Base-by-base conservation (phyloP, 2,797 vertebrate species). In the Coracias cyanogaster region DNA sequence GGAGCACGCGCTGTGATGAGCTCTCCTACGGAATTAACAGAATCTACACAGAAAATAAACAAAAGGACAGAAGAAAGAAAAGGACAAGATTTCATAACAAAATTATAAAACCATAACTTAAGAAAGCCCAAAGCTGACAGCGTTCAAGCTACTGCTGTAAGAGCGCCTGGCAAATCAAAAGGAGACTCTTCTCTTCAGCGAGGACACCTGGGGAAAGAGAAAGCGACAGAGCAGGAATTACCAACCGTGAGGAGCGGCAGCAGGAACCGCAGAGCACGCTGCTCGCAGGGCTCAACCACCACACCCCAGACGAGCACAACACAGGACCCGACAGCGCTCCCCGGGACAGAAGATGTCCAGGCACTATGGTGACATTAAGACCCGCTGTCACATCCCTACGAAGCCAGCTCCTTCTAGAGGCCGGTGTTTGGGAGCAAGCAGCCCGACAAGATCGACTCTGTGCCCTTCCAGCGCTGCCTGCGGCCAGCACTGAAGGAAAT, bases 91-190 rank as follows among this genome's bases (percentile, higher is more conserved):
- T 49, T 90, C 77, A 11, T 96, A 97, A 97, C 3, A 20, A 43
- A 97, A 95, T 90, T 67, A 96, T 78, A 96, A 95, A 97, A 79
- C 89, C 92, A 6, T 97, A 97, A 97, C 93, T 98, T 97, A 29
- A 95, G 96, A 86, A 95, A 97, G 95, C 94, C 94, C 93, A 96
- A 96, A 97, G 96, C 95, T 58, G 84, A 97, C 45, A 92, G 83
- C 81, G 92, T 77, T 94, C 69, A 96, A 95, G 94, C 89, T 95
- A 54, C 73, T 89, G 97, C 95, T 95, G 86, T 95, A 94, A 96
- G 92, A 93, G 96, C 18, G 88, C 92, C 91, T 90, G 83, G 71
- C 28, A 90, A 92, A 37, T 78, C 77, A 43, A 73, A 41, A 0
- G 39, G 79, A 93, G 93, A 52, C 46, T 97, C 93, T 80, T 90